phyloP scores from a whole-genome alignment of 1,140 invertebrate genomes.

The Musca domestica region DNA sequence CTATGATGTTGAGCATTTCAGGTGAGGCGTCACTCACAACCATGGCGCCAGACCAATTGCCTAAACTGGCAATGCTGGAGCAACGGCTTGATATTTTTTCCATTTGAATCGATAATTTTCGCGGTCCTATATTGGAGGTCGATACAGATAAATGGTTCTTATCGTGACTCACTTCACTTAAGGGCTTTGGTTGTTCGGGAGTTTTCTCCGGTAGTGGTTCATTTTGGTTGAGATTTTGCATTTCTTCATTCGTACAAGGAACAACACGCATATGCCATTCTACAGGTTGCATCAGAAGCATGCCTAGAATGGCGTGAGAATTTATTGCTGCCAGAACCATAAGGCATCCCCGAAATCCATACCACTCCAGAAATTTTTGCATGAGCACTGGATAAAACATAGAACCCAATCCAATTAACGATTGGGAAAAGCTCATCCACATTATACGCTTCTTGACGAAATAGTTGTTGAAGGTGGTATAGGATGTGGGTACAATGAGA shows the following conservation, averaged over 20 bases:
- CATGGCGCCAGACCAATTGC: conserved; percentile 52
- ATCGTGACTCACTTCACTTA: background rate
- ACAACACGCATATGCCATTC: conserved; percentile 65
- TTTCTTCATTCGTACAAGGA: conserved; percentile 25
- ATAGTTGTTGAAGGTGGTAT: conserved; percentile 61
- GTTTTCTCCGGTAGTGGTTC: background rate
- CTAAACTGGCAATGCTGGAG: conserved; percentile 51
- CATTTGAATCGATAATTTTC: conserved; percentile 21
- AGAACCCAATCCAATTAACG: conserved; percentile 58
- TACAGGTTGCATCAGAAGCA: conserved; percentile 65
- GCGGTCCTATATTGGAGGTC: background rate
- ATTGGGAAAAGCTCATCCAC: conserved; percentile 62
- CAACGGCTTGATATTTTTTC: conserved; percentile 35
- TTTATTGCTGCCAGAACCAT: conserved; percentile 62
- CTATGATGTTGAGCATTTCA: conserved; percentile 36
- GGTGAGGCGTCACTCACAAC: conserved; percentile 47
- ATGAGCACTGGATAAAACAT: conserved; percentile 61
- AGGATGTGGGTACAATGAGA: conserved; percentile 60
- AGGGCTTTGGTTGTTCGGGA: background rate
- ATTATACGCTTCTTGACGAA: conserved; percentile 60
- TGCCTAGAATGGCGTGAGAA: conserved; percentile 63
- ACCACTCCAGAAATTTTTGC: conserved; percentile 56
- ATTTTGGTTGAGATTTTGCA: background rate
- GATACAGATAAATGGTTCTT: background rate
- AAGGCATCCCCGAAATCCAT: conserved; percentile 65